Evolutionary conservation across 2,113 vertebrate genomes (phyloP), one percentile per base, ranked within the genome.

Genomic region (Aleadryas rufinucha): DNA sequence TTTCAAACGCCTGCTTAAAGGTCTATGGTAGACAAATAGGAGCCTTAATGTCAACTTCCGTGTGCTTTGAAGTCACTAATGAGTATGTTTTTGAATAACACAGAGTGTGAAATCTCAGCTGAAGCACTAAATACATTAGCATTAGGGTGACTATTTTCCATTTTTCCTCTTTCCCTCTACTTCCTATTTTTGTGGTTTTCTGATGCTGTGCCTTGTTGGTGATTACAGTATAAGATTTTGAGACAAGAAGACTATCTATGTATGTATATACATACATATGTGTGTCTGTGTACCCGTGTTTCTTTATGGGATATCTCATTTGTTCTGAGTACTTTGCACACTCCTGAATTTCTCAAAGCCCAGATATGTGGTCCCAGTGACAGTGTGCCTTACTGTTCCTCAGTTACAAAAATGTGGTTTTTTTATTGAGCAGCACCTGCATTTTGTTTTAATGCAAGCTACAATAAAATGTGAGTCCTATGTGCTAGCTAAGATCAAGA

Each of bases 31-130:
- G 63, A 96, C 95, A 96, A 95, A 94, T 95, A 61, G 87, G 60
- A 95, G 93, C 87, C 89, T 95, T 97, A 94, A 78, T 87, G 83
- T 64, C 83, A 72, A 93, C 90, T 96, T 96, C 93, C 80, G 17
- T 89, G 90, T 94, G 64, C 95, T 96, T 96, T 97, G 96, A 96
- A 90, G 90, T 94, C 88, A 30, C 72, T 94, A 94, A 97, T 93
- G 83, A 95, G 72, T 60, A 61, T 89, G 85, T 87, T 96, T 97
- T 93, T 96, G 95, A 92, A 93, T 92, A 93, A 83, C 60, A 86
- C 64, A 70, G 7, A 92, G 88, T 84, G 89, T 84, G 83, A 97
- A 93, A 92, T 92, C 90, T 92, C 83, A 96, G 76, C 33, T 71
- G 88, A 90, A 94, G 75, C 63, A 80, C 78, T 90, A 94, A 92